phyloP scores from a whole-genome alignment of 1,140 invertebrate species.

The Drosophila watanabei region DNA sequence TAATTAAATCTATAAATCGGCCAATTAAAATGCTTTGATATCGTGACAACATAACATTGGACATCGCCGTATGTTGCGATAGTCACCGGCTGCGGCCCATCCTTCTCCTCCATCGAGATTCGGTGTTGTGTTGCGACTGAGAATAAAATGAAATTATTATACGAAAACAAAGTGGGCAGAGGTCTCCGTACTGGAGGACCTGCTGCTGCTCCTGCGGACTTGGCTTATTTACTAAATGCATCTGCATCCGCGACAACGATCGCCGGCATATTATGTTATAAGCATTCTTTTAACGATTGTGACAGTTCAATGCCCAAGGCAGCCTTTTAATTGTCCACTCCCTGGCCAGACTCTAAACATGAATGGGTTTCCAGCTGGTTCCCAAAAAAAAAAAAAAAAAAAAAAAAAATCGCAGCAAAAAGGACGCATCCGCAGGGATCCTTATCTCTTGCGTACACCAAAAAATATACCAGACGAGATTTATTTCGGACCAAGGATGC shows the following conservation, averaged over 20 bases:
- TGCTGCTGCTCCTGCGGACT: slow-evolving; percentile 1
- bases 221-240: slow-evolving; percentile 34
- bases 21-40: slow-evolving; percentile 86
- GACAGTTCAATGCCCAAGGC: slow-evolving; percentile 62
- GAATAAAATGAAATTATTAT: slow-evolving; percentile 81
- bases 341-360: slow-evolving; percentile 17
- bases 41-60: slow-evolving; percentile 86
- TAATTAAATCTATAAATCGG: slow-evolving; percentile 86
- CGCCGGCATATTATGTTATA: slow-evolving; percentile 68
- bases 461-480: slow-evolving; percentile 17
- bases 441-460: slow-evolving; percentile 20
- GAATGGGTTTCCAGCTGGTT: slow-evolving; percentile 28
- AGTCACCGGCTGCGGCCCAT: slow-evolving; percentile 32
- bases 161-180: slow-evolving; percentile 55
- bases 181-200: slow-evolving; percentile 5
- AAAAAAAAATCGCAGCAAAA: slow-evolving; percentile 18
- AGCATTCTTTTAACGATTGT: slow-evolving; percentile 65
- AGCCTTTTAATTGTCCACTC: slow-evolving; percentile 46
- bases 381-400: slow-evolving; percentile 16
- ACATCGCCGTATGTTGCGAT: slow-evolving; percentile 64
- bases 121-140: slow-evolving; percentile 22
- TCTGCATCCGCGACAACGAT: slow-evolving; percentile 28
- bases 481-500: not conserved
- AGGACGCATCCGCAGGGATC: slow-evolving; percentile 9
- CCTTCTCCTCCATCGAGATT: not conserved